Conservation (phyloP, 1,140 invertebrate species). For the Lordiphosa collinella region DNA sequence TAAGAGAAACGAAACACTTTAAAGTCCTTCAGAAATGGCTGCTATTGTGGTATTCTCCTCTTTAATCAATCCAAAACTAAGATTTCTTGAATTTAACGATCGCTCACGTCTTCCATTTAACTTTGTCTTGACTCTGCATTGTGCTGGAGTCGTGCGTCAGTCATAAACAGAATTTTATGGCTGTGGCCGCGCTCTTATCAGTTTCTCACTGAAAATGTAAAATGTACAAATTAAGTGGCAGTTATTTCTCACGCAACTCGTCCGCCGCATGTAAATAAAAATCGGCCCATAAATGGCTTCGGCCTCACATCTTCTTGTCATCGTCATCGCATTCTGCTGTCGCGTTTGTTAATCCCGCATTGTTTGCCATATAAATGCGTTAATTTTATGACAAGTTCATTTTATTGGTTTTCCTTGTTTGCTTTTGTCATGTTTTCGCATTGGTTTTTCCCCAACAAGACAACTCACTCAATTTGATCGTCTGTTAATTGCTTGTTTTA, state of each 20-base stretch:
- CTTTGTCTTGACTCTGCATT: constrained; percentile 23
- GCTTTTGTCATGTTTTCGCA: constrained; percentile 57
- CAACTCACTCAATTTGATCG: constrained; percentile 68
- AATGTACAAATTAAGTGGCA: constrained; percentile 66
- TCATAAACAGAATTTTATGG: constrained; percentile 59
- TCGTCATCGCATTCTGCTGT: constrained; percentile 19
- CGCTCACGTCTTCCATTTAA: constrained; percentile 25
- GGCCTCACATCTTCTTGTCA: constrained; percentile 33
- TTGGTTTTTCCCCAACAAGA: constrained; percentile 40
- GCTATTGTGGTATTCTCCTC: no score
- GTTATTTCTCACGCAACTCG: constrained; percentile 74
- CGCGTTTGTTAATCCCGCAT: constrained; percentile 66
- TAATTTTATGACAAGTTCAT: constrained; percentile 78
- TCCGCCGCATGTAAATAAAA: constrained; percentile 64
- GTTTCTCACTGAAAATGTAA: constrained; percentile 41
- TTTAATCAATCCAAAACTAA: not conserved
- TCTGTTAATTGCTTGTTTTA: constrained; percentile 70
- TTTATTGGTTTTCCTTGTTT: constrained; percentile 73
- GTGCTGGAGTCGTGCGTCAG: constrained; percentile 29
- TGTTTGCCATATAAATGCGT: constrained; percentile 75
- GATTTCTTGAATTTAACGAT: constrained; percentile 58
- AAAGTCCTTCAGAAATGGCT: no score
- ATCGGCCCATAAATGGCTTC: constrained; percentile 68
- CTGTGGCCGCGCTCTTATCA: constrained; percentile 47
- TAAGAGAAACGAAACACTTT: no score